Percentiles rank a stretch among this genome's conserved stretches.
Evolutionary conservation across 1,140 invertebrate genomes (phyloP).

Genomic region (Augochlora pura): DNA sequence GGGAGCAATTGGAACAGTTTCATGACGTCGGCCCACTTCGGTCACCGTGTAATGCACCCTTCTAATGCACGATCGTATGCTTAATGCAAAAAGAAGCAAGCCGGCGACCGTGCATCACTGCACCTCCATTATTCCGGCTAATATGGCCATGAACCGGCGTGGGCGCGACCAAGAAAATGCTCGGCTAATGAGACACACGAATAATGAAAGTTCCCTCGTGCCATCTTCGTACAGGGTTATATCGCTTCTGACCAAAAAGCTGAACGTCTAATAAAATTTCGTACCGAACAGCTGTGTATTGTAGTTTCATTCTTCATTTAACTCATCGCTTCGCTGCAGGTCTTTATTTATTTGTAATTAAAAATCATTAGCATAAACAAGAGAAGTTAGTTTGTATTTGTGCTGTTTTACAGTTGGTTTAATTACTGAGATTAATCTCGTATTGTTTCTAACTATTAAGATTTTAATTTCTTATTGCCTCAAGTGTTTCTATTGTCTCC

Average conservation of each 20-base stretch:
- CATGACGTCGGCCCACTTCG: conserved; percentile 41
- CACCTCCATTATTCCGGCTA: neutral
- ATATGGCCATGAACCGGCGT: neutral
- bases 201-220: neutral
- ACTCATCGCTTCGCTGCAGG: too few species aligned
- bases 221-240: neutral
- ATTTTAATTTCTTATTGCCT: too few species aligned
- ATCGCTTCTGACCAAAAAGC: neutral
- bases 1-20: conserved; percentile 57
- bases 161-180: neutral
- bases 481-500: too few species aligned
- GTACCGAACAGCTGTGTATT: neutral
- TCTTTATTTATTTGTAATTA: too few species aligned
- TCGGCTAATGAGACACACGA: neutral
- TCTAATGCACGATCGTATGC: neutral
- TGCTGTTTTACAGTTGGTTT: too few species aligned
- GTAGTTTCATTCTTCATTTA: neutral
- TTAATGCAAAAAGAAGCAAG: conserved; percentile 5
- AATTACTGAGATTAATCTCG: too few species aligned
- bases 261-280: conserved; percentile 3
- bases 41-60: conserved; percentile 17
- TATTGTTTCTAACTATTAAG: too few species aligned
- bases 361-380: too few species aligned
- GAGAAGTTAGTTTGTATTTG: too few species aligned
- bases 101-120: neutral